Conservation (phyloP, 2,797 vertebrate genomes). For the Chelon auratus region DNA sequence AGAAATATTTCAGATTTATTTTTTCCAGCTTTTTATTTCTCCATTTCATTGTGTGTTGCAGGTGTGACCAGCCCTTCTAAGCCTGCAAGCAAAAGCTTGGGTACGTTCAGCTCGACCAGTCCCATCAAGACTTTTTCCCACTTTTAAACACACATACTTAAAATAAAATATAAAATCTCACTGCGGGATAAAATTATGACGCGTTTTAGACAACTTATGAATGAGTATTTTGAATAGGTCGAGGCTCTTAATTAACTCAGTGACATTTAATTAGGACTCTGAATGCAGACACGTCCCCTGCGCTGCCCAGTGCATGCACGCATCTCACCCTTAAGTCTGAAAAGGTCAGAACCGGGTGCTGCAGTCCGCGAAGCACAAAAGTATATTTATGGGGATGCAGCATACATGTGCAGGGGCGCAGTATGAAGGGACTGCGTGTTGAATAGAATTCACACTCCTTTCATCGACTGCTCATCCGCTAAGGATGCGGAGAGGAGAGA, state of each 20-base stretch:
- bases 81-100: no score
- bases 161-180: background rate
- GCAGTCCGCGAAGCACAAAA: slow-evolving; percentile 17
- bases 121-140: no score
- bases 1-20: no score
- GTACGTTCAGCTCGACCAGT: no score
- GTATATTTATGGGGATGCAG: slow-evolving; percentile 19
- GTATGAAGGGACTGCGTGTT: slow-evolving; percentile 2
- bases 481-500: slow-evolving; percentile 14
- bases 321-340: slow-evolving; percentile 35
- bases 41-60: no score
- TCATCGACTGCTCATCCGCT: slow-evolving; percentile 21
- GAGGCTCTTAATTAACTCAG: slow-evolving; percentile 43
- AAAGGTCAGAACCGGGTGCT: slow-evolving; percentile 23
- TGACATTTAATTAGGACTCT: slow-evolving; percentile 45
- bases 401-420: slow-evolving; percentile 19
- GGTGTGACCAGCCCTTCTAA: no score
- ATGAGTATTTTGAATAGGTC: background rate
- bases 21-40: no score
- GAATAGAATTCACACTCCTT: slow-evolving; percentile 25
- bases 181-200: background rate
- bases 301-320: slow-evolving; percentile 13
- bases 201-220: slow-evolving; percentile 6
- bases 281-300: slow-evolving; percentile 20
- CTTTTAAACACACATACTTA: no score